Percentiles rank a stretch among this genome's conserved stretches.
phyloP scores from a whole-genome alignment of 2,113 vertebrate species.

The Agapornis roseicollis region DNA sequence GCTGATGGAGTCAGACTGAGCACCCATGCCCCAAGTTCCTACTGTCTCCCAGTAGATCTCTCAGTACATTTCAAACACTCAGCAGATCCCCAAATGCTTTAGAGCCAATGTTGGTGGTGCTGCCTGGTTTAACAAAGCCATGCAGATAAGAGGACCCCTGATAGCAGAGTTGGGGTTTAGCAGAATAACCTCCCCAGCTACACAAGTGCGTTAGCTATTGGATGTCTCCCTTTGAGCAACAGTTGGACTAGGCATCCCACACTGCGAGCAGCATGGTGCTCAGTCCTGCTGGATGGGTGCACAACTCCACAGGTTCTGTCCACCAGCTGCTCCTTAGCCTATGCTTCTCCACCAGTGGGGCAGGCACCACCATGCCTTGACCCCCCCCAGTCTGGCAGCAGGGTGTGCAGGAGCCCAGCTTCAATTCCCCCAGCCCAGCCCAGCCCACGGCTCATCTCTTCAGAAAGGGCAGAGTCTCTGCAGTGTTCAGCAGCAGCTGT shows the following conservation, averaged over 20 bases:
- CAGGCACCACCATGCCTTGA: not conserved
- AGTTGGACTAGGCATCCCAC: not conserved
- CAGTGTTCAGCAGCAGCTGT: constrained; percentile 61
- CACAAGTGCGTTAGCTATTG: not conserved
- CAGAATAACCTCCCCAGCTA: not conserved
- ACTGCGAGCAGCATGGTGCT: fast-evolving
- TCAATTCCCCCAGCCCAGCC: not conserved
- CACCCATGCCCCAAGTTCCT: not conserved
- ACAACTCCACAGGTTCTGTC: not conserved
- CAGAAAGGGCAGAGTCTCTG: constrained; percentile 14
- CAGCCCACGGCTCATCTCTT: not conserved
- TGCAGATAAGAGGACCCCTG: not conserved
- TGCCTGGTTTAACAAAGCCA: not conserved
- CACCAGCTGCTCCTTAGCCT: not conserved
- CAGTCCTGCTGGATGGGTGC: not conserved
- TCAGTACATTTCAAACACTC: not conserved
- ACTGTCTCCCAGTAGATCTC: not conserved
- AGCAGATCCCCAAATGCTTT: not conserved
- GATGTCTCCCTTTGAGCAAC: not conserved
- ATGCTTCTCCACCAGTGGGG: not conserved
- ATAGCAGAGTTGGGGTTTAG: not conserved
- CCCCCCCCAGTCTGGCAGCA: not conserved
- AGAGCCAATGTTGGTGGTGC: not conserved
- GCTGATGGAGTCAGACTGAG: not conserved
- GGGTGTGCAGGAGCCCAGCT: not conserved